phyloP scores from a whole-genome alignment of 2,113 vertebrate species.

The Merops nubicus region DNA sequence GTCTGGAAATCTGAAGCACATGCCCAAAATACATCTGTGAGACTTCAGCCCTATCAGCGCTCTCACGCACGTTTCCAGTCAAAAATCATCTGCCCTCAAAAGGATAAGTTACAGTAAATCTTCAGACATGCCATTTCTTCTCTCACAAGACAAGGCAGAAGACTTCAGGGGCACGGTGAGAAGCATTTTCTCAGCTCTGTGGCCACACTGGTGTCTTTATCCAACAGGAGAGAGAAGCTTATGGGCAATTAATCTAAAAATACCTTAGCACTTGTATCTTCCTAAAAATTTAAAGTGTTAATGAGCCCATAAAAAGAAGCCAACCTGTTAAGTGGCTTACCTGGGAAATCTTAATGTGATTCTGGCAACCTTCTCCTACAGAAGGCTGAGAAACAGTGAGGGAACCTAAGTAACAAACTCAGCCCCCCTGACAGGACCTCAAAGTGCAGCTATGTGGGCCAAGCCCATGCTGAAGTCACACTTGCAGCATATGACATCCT shows the following conservation, averaged over 20 bases:
- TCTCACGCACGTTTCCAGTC: not conserved
- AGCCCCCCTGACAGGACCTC: not conserved
- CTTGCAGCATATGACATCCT: not conserved
- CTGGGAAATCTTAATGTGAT: not conserved
- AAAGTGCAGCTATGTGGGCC: not conserved
- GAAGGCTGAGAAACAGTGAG: not conserved
- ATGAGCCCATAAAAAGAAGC: not conserved
- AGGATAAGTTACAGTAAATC: not conserved
- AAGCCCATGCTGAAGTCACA: not conserved
- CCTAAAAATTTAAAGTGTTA: not conserved
- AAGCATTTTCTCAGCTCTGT: not conserved
- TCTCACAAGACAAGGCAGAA: not conserved
- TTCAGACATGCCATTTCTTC: not conserved
- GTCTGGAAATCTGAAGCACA: not conserved
- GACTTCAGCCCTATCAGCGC: not conserved
- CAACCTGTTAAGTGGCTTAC: not conserved
- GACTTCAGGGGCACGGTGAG: fast-evolving
- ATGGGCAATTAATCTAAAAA: not conserved
- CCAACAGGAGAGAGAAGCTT: not conserved
- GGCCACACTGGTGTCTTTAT: not conserved
- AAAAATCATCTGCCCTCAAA: not conserved
- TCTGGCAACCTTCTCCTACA: not conserved
- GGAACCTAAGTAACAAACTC: not conserved
- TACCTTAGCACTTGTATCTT: not conserved
- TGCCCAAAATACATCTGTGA: not conserved